Evolutionary conservation across 2,797 vertebrate genomes (phyloP), one percentile per base, ranked within the genome.

Genomic region (Melanotaenia boesemani): DNA sequence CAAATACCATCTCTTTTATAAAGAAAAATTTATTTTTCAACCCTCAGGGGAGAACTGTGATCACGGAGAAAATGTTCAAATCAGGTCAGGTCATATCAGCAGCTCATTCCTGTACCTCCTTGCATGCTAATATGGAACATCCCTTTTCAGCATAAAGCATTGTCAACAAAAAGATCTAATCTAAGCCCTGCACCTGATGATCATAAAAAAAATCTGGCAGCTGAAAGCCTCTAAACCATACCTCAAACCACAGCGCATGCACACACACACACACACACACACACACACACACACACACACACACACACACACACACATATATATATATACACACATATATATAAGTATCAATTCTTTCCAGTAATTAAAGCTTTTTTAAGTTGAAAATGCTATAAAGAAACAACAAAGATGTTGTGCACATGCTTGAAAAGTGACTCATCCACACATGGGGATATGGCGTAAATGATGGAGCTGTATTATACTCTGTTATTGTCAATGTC

Each of bases 51-150:
- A 87, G 76, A 60, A 52, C 61, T 71, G 80, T 72, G 82, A 89
- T 88, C 84, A 79, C 80, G 83, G 85, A 77, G 74, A 84, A 84
- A 88, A 87, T 79, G 77, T 74, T 86, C 73, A 86, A 91, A 90
- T 90, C 88, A 88, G 89, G 90, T 91, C 90, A 91, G 82, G 85
- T 88, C 87, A 86, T 88, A 90, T 88, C 85, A 86, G 81, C 80
- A 73, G 77, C 87, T 89, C 76, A 39, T 15, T 15, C 57, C 67
- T 76, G 82, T 41, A 71, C 83, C 69, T 81, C 70, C 69, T 67
- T 24, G 41, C 79, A 86, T 85, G 78, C 82, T 88, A 85, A 88
- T 88, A 79, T 76, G 22, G 72, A 76, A 62, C 79, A 85, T 82
- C 56, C 67, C 74, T 80, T 85, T 76, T 64, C 58, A 67, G 73